Evolutionary conservation across 2,797 vertebrate species (phyloP), one percentile per base, ranked within the genome.

Genomic region (Oreortyx pictus): DNA sequence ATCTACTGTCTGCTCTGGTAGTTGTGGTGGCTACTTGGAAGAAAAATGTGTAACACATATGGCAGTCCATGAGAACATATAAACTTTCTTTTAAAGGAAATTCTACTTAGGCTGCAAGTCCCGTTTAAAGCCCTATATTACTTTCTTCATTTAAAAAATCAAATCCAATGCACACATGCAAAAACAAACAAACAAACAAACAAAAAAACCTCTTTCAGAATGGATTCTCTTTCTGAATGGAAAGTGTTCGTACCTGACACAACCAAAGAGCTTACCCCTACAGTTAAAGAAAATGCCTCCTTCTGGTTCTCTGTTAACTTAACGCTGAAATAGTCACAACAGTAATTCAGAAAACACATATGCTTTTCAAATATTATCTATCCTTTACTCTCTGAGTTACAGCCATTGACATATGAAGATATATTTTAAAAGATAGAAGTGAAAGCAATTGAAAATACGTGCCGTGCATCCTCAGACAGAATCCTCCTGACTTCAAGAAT

Each of bases 1-100:
- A 89, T 91, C 86, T 91, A 88, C 88, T 95, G 90, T 95, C 93
- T 94, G 82, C 65, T 88, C 73, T 81, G 62, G 44, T 76, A 78
- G 75, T 35, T 86, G 39, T 2, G 14, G 77, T 82, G 54, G 52
- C 79, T 93, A 24, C 82, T 79, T 74, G 59, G 65, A 64, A 89
- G 44, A 74, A 90, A 83, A 76, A 76, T 14, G 27, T 44, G 25
- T 27, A 49, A 77, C 22, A 20, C 24, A 46, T 33, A 23, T 27
- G 66, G 54, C 27, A 57, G 52, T n/a, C 15, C 52, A 79, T 27
- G 39, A 84, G 47, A 72, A 74, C 27, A 23, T 11, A 60, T 43
- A n/a, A 4, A 1, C 22, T 67, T 80, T 25, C 37, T 86, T 86
- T 86, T 77, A 74, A 83, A 20, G 31, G 8, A 50, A 67, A 85